phyloP scores from a whole-genome alignment of 2,797 vertebrate species.

The Loris lydekkerianus region DNA sequence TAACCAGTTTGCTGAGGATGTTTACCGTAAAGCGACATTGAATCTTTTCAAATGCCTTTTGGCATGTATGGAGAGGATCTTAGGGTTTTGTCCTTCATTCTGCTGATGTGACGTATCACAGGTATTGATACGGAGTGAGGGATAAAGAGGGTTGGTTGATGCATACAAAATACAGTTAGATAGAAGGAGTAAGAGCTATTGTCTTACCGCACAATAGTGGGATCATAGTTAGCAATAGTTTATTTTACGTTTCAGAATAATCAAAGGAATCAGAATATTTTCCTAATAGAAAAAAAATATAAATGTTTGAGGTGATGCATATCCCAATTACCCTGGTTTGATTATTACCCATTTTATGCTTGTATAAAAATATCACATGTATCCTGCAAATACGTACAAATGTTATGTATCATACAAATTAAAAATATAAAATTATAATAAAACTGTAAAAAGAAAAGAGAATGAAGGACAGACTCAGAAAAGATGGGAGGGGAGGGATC shows the following conservation, averaged over 20 bases:
- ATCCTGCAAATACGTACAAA: neutral
- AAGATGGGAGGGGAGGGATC: neutral
- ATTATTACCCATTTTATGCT: neutral
- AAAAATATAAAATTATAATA: neutral
- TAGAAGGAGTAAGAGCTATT: neutral
- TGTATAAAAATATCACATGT: neutral
- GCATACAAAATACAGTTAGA: neutral
- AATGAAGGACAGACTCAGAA: neutral
- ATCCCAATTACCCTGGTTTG: neutral
- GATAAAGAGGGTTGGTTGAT: neutral
- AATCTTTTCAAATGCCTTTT: neutral
- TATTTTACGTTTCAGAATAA: neutral
- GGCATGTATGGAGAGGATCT: neutral
- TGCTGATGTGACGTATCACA: neutral
- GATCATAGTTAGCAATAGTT: neutral
- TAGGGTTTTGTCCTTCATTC: neutral
- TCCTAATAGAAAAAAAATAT: neutral
- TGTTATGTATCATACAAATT: neutral
- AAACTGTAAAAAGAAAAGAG: neutral
- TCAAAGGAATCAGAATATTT: neutral
- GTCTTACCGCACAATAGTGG: neutral
- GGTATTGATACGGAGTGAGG: neutral
- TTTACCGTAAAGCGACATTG: neutral
- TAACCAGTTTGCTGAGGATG: neutral
- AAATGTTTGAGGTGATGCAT: neutral